Evolutionary conservation across 2,113 vertebrate genomes (phyloP).

Genomic region (Solea solea): DNA sequence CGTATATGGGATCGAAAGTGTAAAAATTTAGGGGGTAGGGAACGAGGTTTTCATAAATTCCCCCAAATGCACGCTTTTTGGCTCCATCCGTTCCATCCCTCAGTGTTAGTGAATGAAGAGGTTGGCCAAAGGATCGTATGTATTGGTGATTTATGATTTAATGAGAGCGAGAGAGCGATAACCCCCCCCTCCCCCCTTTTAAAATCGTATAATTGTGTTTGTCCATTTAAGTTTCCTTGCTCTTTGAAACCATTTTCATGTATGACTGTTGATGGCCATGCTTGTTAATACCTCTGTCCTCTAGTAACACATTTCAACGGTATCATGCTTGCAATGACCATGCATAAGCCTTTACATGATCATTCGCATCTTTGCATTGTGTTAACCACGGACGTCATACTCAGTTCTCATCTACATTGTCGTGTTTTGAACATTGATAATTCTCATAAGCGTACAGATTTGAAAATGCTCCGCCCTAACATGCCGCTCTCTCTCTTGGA

Average conservation of each 20-base stretch:
- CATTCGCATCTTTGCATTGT: constrained; percentile 61
- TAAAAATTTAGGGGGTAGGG: constrained; percentile 99
- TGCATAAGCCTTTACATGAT: constrained; percentile 66
- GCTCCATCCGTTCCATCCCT: constrained; percentile 86
- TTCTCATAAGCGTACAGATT: constrained; percentile 50
- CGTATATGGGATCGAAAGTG: constrained; percentile 99
- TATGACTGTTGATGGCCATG: constrained; percentile 82
- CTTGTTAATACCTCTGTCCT: constrained; percentile 74
- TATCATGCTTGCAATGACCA: constrained; percentile 75
- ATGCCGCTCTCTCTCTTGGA: constrained; percentile 4
- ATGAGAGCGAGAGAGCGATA: constrained; percentile 70
- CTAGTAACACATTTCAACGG: constrained; percentile 60
- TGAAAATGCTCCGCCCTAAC: constrained; percentile 51
- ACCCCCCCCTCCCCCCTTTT: constrained; percentile 55
- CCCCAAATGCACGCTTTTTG: constrained; percentile 92
- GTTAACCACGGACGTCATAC: constrained; percentile 54
- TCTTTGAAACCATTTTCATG: constrained; percentile 75
- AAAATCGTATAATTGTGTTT: constrained; percentile 67
- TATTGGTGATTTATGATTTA: constrained; percentile 82
- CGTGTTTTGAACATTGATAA: constrained; percentile 68
- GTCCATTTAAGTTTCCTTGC: constrained; percentile 77
- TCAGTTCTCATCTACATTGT: constrained; percentile 74
- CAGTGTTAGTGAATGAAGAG: constrained; percentile 90
- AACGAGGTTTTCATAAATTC: constrained; percentile 96
- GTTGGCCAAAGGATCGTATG: constrained; percentile 86